Conservation (phyloP, 2,113 vertebrate species). For the Solea solea region DNA sequence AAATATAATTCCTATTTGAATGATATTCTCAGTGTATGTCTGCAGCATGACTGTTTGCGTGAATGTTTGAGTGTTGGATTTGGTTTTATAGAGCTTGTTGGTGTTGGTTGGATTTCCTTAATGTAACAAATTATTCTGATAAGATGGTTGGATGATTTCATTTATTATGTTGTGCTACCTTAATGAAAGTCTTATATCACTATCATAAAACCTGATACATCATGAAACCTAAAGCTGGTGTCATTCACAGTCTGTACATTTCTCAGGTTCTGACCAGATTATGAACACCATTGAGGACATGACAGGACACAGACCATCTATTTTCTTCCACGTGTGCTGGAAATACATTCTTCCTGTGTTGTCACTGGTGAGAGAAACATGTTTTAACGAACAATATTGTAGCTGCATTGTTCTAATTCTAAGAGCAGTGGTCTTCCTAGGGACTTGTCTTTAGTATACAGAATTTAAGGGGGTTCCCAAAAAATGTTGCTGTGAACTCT, state of each 20-base stretch:
- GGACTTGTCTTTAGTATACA: no score
- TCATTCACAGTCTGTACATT: not conserved
- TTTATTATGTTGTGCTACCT: no score
- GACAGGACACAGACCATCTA: constrained; percentile 38
- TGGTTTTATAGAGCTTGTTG: not conserved
- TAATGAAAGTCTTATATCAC: no score
- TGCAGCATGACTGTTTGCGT: not conserved
- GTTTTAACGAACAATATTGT: not conserved
- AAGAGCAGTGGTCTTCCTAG: no score
- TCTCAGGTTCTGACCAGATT: constrained; percentile 33
- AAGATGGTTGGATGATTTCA: no score
- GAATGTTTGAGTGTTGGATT: no score
- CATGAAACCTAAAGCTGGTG: no score
- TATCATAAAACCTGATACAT: no score
- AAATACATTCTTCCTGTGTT: constrained; percentile 51
- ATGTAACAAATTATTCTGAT: not conserved
- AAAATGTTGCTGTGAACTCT: no score
- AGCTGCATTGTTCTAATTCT: not conserved
- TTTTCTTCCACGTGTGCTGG: constrained; percentile 58
- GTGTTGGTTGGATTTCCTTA: not conserved
- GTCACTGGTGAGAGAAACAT: constrained; percentile 39
- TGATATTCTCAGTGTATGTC: not conserved
- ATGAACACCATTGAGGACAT: constrained; percentile 50
- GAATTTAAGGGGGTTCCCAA: no score
- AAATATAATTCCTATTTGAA: not conserved